phyloP scores from a whole-genome alignment of 1,140 invertebrate species.

The Drosophila bocqueti region DNA sequence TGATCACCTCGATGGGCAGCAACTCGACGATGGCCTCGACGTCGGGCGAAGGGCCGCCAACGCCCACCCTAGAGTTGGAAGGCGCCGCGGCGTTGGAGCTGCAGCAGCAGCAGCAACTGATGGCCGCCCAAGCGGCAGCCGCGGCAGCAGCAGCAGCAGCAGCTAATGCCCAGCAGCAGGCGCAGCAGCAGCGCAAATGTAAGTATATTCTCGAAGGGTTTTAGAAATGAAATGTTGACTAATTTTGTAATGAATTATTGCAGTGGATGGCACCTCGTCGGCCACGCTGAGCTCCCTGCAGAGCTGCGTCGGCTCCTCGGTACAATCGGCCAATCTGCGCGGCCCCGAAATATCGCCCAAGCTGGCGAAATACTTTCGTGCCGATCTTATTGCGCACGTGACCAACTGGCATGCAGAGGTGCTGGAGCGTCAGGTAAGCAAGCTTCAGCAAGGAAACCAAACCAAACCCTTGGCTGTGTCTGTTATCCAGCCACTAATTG shows the following conservation, averaged over 20 bases:
- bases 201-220: conserved; percentile 9
- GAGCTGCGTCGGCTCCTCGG: conserved; percentile 78
- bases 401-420: conserved; percentile 96
- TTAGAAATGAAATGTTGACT: background rate
- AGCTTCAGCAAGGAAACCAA: no score
- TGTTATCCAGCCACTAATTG: conserved; percentile 7
- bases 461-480: no score
- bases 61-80: conserved; percentile 86
- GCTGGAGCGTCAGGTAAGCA: conserved; percentile 94
- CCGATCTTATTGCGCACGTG: conserved; percentile 96
- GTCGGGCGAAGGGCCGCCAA: conserved; percentile 86
- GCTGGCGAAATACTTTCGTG: conserved; percentile 95
- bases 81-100: conserved; percentile 78
- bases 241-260: background rate
- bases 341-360: conserved; percentile 93
- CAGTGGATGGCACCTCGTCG: conserved; percentile 76
- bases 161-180: conserved; percentile 54
- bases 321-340: conserved; percentile 74
- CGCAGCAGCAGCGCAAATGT: conserved; percentile 85
- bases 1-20: conserved; percentile 79
- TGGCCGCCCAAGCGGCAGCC: conserved; percentile 50
- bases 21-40: conserved; percentile 38
- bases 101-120: conserved; percentile 48
- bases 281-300: conserved; percentile 80
- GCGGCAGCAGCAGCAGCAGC: conserved; percentile 56